These are phyloP conservation scores for Cinclus cinclus DNA, from an alignment of 2,113 vertebrate species.

Conservation along the genomic window DNA sequence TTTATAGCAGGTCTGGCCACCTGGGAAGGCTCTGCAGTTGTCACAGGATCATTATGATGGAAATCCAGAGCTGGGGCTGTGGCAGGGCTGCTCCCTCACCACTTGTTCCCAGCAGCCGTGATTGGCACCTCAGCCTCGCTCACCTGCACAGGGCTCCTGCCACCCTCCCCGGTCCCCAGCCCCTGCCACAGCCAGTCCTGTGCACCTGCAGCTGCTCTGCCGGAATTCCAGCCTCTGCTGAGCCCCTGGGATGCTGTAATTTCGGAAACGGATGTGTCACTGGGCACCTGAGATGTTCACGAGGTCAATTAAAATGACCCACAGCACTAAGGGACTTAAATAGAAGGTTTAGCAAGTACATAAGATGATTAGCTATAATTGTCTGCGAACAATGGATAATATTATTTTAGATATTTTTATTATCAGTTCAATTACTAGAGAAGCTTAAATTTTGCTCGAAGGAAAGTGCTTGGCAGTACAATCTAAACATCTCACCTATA, in stretches of 20 bases:
- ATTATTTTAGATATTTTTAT: not conserved
- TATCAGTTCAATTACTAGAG: not conserved
- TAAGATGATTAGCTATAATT: not conserved
- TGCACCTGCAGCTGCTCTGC: not conserved
- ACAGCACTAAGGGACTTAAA: not conserved
- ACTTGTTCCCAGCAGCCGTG: not conserved
- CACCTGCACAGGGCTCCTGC: not conserved
- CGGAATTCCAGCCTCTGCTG: not conserved
- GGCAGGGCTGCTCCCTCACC: not conserved
- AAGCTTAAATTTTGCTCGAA: not conserved
- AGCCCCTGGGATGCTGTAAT: not conserved
- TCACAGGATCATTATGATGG: not conserved
- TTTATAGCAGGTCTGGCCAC: not conserved
- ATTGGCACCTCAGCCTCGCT: fast-evolving
- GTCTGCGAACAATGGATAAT: not conserved
- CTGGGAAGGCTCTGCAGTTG: not conserved
- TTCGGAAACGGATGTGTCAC: not conserved
- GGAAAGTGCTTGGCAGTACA: not conserved
- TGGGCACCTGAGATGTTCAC: not conserved
- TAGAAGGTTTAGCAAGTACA: not conserved
- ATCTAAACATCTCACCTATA: conserved; percentile 15
- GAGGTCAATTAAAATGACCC: not conserved
- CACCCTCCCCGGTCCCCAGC: fast-evolving
- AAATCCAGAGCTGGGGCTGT: not conserved
- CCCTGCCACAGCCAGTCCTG: not conserved